These are phyloP conservation scores for Mormyrops boulengeri DNA, from an alignment of 2,797 vertebrate species.

Conservation along the genomic window DNA sequence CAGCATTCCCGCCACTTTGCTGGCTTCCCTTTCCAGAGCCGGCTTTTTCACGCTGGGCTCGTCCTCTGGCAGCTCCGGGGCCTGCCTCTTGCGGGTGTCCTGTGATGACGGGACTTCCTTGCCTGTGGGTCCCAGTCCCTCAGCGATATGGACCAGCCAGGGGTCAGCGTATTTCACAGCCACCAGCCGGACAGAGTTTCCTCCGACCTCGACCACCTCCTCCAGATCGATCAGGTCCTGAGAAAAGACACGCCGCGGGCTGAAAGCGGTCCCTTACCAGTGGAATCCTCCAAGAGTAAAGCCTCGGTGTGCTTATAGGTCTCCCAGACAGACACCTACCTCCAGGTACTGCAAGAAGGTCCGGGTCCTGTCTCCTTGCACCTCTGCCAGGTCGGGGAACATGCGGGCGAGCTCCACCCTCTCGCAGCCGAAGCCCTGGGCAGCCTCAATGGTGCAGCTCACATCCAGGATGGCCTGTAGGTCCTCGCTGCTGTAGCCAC, in stretches of 20 bases:
- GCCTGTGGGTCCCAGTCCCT: neutral
- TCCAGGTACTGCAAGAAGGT: constrained; percentile 71
- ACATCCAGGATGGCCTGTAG: constrained; percentile 55
- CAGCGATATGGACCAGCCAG: constrained; percentile 70
- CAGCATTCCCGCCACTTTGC: neutral
- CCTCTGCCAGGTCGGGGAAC: constrained; percentile 54
- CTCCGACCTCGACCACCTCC: constrained; percentile 74
- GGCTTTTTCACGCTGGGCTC: constrained; percentile 38
- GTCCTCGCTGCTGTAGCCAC: constrained; percentile 62
- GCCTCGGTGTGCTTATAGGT: neutral
- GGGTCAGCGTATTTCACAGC: constrained; percentile 62
- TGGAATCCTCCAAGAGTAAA: neutral
- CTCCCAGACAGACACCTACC: constrained; percentile 43
- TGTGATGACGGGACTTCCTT: neutral
- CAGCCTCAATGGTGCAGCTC: constrained; percentile 50
- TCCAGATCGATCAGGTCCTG: constrained; percentile 73
- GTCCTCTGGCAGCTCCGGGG: neutral
- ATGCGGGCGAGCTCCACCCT: constrained; percentile 47
- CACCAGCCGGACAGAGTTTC: constrained; percentile 65
- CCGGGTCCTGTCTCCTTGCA: constrained; percentile 45
- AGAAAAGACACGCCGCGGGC: neutral
- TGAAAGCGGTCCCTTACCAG: neutral
- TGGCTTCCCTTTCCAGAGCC: constrained; percentile 17
- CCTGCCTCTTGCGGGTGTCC: constrained; percentile 37
- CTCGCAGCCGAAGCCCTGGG: constrained; percentile 65